A percentile compares a stretch with the other conserved stretches of the same genome.
These are phyloP conservation scores for Choreutis nemorana DNA, from an alignment of 2,888 invertebrate genomes.

Conservation along the genomic window DNA sequence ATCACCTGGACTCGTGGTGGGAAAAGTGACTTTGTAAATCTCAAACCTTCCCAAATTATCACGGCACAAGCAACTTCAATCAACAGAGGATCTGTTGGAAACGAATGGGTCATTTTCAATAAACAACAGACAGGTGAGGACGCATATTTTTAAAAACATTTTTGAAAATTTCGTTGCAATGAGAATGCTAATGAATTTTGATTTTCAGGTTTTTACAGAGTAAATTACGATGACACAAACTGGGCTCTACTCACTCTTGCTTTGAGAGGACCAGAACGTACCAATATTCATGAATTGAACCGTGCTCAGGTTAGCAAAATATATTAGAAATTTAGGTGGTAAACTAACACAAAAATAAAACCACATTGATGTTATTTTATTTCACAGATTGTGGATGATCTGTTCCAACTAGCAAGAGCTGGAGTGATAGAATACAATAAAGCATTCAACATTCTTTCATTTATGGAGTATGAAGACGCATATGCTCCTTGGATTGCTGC, in stretches of 20 bases:
- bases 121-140: constrained; percentile 67
- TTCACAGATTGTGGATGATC: constrained; percentile 70
- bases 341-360: background rate
- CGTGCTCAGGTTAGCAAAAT: constrained; percentile 67
- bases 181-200: too few relatives aligned
- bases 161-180: background rate
- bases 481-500: constrained; percentile 76
- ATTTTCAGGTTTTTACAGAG: constrained; percentile 66
- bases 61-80: constrained; percentile 20
- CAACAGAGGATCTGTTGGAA: constrained; percentile 26
- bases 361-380: too few relatives aligned
- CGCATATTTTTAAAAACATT: constrained; percentile 6
- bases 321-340: background rate
- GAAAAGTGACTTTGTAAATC: constrained; percentile 37
- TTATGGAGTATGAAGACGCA: constrained; percentile 68
- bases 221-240: constrained; percentile 65
- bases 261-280: constrained; percentile 39
- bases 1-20: constrained; percentile 48
- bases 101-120: constrained; percentile 70
- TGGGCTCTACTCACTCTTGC: constrained; percentile 65
- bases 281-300: constrained; percentile 66
- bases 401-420: constrained; percentile 66
- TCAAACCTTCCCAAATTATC: constrained; percentile 41
- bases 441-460: constrained; percentile 65
- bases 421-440: constrained; percentile 50